phyloP scores from a whole-genome alignment of 2,797 vertebrate species.

The Macroramphosus scolopax region DNA sequence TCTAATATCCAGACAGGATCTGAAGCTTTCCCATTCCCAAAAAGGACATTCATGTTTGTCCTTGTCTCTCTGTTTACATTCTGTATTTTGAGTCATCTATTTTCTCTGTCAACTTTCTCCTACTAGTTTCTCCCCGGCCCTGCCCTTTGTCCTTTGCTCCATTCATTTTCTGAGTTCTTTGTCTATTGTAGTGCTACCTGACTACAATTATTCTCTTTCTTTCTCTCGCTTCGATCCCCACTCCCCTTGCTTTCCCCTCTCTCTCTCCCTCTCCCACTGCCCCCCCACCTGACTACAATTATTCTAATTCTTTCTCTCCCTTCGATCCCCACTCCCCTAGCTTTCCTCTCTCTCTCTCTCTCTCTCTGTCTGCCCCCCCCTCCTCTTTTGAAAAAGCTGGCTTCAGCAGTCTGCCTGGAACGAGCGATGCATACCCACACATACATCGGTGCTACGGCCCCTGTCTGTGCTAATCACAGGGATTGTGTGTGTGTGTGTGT shows the following conservation, averaged over 20 bases:
- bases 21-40: background rate
- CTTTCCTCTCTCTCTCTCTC: background rate
- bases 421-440: conserved; percentile 49
- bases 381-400: conserved; percentile 63
- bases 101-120: conserved; percentile 3
- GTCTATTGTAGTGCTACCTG: conserved; percentile 21
- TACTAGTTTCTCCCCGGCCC: no score
- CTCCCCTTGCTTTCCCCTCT: conserved; percentile 7
- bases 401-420: conserved; percentile 69
- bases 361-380: conserved; percentile 17
- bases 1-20: background rate
- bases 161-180: conserved; percentile 27
- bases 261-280: background rate
- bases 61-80: background rate
- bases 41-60: background rate
- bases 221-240: conserved; percentile 6
- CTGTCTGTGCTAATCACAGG: conserved; percentile 48
- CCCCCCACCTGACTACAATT: background rate
- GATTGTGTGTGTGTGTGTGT: conserved; percentile 20
- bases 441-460: conserved; percentile 36
- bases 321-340: no score
- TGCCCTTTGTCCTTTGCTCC: conserved; percentile 7
- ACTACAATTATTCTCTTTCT: conserved; percentile 1
- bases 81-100: background rate
- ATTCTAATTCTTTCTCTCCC: conserved; percentile 1